phyloP scores from a whole-genome alignment of 1,140 invertebrate genomes.

The Heliothis subflexa region DNA sequence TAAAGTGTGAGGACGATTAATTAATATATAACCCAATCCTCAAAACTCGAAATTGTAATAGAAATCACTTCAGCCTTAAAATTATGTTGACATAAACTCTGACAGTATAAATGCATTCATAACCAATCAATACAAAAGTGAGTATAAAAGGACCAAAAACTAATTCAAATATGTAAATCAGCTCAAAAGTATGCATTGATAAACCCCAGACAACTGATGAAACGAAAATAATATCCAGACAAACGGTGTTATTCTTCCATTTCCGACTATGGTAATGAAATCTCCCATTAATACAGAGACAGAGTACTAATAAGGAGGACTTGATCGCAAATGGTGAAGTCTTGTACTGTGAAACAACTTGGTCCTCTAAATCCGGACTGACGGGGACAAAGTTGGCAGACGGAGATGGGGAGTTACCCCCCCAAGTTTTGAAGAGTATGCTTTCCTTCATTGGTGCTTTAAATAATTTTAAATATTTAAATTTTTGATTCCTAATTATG shows the following conservation, averaged over 20 bases:
- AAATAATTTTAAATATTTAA: constrained; percentile 28
- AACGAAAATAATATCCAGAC: constrained; percentile 21
- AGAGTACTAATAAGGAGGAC: constrained; percentile 4
- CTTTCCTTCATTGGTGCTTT: constrained; percentile 25
- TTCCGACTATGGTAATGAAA: constrained; percentile 9
- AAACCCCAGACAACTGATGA: neutral
- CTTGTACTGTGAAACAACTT: constrained; percentile 13
- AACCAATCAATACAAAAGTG: no score
- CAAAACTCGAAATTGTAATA: neutral
- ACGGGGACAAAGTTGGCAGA: constrained; percentile 7
- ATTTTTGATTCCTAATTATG: constrained; percentile 8
- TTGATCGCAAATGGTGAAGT: constrained; percentile 18
- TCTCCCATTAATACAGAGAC: constrained; percentile 11
- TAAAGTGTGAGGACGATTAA: no score
- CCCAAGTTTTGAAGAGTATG: neutral
- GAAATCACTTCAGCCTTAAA: neutral
- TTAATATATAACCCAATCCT: no score
- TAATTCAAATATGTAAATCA: neutral
- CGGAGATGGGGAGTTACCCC: constrained; percentile 8
- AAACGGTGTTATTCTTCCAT: constrained; percentile 1
- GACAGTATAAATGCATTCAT: no score
- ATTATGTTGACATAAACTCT: no score
- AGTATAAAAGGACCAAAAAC: neutral
- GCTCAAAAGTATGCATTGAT: neutral
- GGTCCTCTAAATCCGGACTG: constrained; percentile 2